Evolutionary conservation across 2,888 invertebrate genomes (phyloP).

Genomic region (Andrena flavipes): DNA sequence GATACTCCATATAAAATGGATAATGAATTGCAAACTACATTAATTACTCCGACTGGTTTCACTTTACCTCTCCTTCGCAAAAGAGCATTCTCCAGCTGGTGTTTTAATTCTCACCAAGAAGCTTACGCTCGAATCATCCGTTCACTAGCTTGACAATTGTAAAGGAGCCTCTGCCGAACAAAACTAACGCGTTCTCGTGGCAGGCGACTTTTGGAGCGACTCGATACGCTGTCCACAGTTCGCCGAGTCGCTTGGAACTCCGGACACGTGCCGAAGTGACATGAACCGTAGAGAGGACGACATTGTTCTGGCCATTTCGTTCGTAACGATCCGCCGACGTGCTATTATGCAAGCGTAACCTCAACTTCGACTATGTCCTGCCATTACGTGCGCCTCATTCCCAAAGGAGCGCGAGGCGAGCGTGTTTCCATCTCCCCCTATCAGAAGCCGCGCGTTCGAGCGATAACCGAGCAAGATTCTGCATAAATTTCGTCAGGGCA

Average conservation of each 20-base stretch:
- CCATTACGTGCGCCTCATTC: conserved; percentile 47
- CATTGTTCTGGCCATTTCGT: conserved; percentile 60
- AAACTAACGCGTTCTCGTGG: background rate
- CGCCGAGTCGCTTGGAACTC: conserved; percentile 62
- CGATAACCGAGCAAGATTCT: conserved; percentile 36
- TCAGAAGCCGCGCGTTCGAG: conserved; percentile 14
- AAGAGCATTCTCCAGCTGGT: too few relatives aligned
- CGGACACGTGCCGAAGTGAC: conserved; percentile 75
- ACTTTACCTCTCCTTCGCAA: too few relatives aligned
- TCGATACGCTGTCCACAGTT: conserved; percentile 40
- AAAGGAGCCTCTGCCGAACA: background rate
- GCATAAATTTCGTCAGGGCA: conserved; percentile 48
- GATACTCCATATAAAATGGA: too few relatives aligned
- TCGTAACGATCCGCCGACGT: conserved; percentile 64
- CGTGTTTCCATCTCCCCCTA: conserved; percentile 18
- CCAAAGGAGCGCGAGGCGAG: conserved; percentile 27
- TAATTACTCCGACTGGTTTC: too few relatives aligned
- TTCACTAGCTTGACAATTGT: too few relatives aligned
- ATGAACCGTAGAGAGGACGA: conserved; percentile 70
- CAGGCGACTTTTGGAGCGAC: conserved; percentile 60
- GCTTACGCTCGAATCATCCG: too few relatives aligned
- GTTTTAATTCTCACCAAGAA: too few relatives aligned
- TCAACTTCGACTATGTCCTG: conserved; percentile 56
- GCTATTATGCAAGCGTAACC: conserved; percentile 68
- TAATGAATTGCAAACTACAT: too few relatives aligned